These are phyloP conservation scores for Urocynchramus pylzowi DNA, from an alignment of 2,113 vertebrate species.

Conservation along the genomic window DNA sequence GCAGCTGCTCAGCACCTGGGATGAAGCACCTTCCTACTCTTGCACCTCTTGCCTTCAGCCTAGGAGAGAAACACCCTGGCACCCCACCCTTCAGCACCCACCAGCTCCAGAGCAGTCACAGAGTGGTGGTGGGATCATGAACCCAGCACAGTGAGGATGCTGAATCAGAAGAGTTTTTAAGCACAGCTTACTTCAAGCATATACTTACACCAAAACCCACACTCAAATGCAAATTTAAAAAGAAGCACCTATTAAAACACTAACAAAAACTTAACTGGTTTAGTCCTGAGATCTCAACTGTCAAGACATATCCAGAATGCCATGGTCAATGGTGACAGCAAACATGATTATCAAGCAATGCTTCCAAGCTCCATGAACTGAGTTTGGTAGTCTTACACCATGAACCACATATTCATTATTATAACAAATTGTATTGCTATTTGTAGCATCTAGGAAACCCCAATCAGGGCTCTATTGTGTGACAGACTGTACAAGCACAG, in stretches of 20 bases:
- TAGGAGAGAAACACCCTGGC: neutral
- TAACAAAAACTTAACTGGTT: neutral
- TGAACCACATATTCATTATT: constrained; percentile 3
- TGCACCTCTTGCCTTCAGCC: neutral
- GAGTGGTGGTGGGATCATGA: neutral
- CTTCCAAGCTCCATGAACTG: neutral
- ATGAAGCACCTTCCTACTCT: neutral
- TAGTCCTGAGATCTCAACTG: neutral
- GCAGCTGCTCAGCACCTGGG: neutral
- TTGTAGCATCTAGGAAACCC: constrained; percentile 41
- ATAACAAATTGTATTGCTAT: constrained; percentile 33
- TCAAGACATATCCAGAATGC: neutral
- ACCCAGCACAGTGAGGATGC: neutral
- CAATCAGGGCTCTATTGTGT: constrained; percentile 46
- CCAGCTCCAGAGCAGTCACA: neutral
- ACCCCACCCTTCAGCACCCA: neutral
- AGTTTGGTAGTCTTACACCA: neutral
- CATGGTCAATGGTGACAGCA: neutral
- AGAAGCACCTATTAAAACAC: neutral
- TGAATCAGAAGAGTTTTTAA: neutral
- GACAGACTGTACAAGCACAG: constrained; percentile 3
- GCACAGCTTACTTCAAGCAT: neutral
- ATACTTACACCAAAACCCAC: neutral
- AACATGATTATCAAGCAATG: neutral
- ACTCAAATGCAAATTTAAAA: neutral